These are phyloP conservation scores for Rhynchophorus ferrugineus DNA, from an alignment of 1,140 invertebrate species.

Conservation along the genomic window DNA sequence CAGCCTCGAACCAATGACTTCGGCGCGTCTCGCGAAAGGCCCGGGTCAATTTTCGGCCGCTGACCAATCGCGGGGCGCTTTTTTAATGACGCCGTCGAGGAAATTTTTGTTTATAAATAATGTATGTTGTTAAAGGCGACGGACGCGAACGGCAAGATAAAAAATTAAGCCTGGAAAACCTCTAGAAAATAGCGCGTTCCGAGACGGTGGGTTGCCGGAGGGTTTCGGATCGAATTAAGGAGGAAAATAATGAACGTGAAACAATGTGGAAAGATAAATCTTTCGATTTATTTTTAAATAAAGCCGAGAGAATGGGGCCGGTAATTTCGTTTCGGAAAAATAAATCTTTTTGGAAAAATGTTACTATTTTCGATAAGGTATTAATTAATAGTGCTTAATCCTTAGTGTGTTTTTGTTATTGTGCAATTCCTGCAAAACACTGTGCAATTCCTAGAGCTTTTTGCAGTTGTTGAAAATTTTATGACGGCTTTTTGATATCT, in stretches of 20 bases:
- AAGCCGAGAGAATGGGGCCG: neutral
- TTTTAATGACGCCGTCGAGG: conserved; percentile 29
- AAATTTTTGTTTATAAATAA: conserved; percentile 36
- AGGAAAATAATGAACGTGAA: conserved; percentile 17
- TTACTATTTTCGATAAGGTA: too few species aligned
- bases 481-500: too few species aligned
- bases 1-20: conserved; percentile 27
- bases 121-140: conserved; percentile 34
- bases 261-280: conserved; percentile 3
- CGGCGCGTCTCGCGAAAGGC: conserved; percentile 21
- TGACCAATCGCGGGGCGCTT: conserved; percentile 28
- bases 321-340: too few species aligned
- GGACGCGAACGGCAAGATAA: conserved; percentile 14
- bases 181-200: conserved; percentile 13
- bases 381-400: too few species aligned
- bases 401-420: too few species aligned
- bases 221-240: conserved; percentile 17
- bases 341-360: too few species aligned
- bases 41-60: conserved; percentile 29
- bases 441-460: too few species aligned
- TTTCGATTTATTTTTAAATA: conserved; percentile 13
- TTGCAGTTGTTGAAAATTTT: too few species aligned
- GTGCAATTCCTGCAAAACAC: too few species aligned
- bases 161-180: conserved; percentile 22
- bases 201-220: conserved; percentile 12